Evolutionary conservation across 2,797 vertebrate genomes (phyloP), one percentile per base, ranked within the genome.

Genomic region (Tenualosa ilisha): DNA sequence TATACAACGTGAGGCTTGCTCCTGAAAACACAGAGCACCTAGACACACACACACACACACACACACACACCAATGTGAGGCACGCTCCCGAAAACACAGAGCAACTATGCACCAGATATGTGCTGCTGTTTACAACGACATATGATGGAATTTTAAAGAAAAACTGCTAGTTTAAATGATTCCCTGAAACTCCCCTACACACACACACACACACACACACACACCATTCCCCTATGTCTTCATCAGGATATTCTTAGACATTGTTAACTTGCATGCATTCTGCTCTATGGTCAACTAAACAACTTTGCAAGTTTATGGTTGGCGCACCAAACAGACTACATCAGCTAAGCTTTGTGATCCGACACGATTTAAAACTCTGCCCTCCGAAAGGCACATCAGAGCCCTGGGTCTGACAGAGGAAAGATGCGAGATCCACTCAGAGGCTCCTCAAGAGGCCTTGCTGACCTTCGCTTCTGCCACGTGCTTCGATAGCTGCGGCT

Each of bases 391-490:
- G 68, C 40, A 75, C 68, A 75, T 75, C 68, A 75, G 37, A 75
- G 68, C 31, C 6, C 4, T 22, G 31, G 68, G 40, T 43, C 68
- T 75, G 68, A 75, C 68, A 43, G 37, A 7, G 13, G 31, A 20
- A 43, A 40, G 13, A 72, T 11, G 31, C 65, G 65, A 37, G 31
- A 75, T 43, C 37, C 68, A 22, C 68, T 43, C 68, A 3, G 37
- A 15, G 31, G 15, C 15, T 40, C 79, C 86, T 86, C 86, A 84
- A 82, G 87, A 87, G 89, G 86, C 13, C 20, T 15, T 6, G 2
- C 13, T 89, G 89, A 91, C 92, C 91, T 87, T 87, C 87, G 92
- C 94, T 95, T 91, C 91, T 86, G 88, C 63, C 87, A 81, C 88
- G 91, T 88, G 88, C 85, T 87, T 83, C 86, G 85, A 85, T 81